Percentiles rank a stretch among this genome's conserved stretches.
These are phyloP conservation scores for Trissolcus japonicus DNA, from an alignment of 2,888 invertebrate species.

Conservation along the genomic window DNA sequence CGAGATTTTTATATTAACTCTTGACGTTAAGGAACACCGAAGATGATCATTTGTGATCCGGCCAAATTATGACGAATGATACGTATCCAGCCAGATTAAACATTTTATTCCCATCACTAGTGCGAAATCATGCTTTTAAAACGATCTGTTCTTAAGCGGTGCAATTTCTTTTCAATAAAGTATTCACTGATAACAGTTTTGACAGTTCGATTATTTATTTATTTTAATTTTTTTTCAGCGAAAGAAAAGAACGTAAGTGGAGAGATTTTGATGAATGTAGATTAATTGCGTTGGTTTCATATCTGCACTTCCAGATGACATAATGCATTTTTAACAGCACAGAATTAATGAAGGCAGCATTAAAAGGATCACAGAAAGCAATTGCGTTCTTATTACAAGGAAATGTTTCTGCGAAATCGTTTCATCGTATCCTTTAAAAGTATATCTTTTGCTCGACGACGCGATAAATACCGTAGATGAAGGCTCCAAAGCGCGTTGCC, in stretches of 20 bases:
- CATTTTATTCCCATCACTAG: slow-evolving; percentile 8
- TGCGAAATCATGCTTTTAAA: not conserved
- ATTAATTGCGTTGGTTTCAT: slow-evolving; percentile 20
- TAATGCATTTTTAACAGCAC: slow-evolving; percentile 14
- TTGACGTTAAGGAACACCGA: slow-evolving; percentile 32
- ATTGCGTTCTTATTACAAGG: slow-evolving; percentile 35
- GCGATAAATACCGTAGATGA: slow-evolving; percentile 51
- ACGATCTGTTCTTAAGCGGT: no score
- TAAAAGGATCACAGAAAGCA: slow-evolving; percentile 36
- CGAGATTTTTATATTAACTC: slow-evolving; percentile 40
- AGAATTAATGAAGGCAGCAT: slow-evolving; percentile 26
- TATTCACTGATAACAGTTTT: not conserved
- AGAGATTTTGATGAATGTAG: not conserved
- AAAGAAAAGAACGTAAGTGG: no score
- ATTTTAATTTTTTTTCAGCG: not conserved
- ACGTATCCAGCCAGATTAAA: slow-evolving; percentile 30
- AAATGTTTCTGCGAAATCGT: slow-evolving; percentile 49
- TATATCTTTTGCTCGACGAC: slow-evolving; percentile 39
- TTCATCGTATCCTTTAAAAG: slow-evolving; percentile 52
- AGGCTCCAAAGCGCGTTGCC: slow-evolving; percentile 49
- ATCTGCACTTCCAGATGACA: slow-evolving; percentile 12
- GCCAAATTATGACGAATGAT: slow-evolving; percentile 34
- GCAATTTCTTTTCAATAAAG: no score
- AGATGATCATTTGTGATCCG: slow-evolving; percentile 23
- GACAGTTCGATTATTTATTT: not conserved